Evolutionary conservation across 2,113 vertebrate genomes (phyloP).

Genomic region (Pelvicachromis taeniatus): DNA sequence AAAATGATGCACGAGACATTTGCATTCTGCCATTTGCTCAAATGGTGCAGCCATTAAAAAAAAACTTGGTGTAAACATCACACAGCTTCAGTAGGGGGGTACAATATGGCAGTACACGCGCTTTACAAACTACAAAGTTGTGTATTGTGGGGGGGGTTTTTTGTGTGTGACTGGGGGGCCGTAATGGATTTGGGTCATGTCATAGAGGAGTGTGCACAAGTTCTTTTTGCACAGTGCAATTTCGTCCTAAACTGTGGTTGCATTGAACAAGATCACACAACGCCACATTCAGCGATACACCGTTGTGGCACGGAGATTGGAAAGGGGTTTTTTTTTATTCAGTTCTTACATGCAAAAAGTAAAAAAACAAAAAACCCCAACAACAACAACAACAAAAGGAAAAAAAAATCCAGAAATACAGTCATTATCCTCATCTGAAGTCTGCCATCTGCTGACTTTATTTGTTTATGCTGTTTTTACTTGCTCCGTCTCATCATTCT

Average conservation of each 20-base stretch:
- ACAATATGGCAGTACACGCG: not conserved
- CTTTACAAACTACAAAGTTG: not conserved
- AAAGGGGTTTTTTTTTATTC: not conserved
- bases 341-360: not conserved
- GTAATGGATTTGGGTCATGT: not conserved
- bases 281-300: not conserved
- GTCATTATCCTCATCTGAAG: conserved; percentile 16
- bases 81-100: not conserved
- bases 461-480: conserved; percentile 18
- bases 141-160: rapidly evolving
- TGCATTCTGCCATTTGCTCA: not conserved
- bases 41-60: not conserved
- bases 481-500: conserved; percentile 15
- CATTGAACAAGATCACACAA: not conserved
- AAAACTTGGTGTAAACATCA: not conserved
- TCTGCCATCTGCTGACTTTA: conserved; percentile 14
- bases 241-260: not conserved
- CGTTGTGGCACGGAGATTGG: not conserved
- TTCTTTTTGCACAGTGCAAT: not conserved
- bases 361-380: not conserved
- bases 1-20: not conserved
- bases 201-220: not conserved
- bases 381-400: too few species aligned
- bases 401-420: not conserved
- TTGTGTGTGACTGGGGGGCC: not conserved